Conservation (phyloP, 2,797 vertebrate species). For the Otolemur crassicaudatus region DNA sequence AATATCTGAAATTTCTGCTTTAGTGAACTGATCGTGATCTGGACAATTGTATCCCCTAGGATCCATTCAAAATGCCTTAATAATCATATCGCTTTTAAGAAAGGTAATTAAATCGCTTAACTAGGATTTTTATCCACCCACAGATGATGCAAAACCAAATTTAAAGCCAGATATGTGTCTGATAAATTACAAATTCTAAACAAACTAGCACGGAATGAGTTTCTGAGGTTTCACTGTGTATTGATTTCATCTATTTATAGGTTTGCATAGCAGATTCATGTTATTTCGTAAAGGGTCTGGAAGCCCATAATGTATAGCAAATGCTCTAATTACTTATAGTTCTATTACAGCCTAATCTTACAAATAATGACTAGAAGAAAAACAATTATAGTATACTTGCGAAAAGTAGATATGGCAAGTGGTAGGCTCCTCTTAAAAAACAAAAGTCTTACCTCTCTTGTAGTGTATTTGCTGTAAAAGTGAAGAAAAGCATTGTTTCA, state of each 20-base stretch:
- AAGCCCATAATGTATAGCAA: neutral
- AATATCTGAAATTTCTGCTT: neutral
- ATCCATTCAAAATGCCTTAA: conserved; percentile 1
- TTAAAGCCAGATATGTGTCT: neutral
- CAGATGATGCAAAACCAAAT: neutral
- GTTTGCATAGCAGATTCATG: neutral
- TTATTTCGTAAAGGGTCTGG: neutral
- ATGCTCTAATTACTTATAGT: neutral
- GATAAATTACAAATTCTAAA: conserved; percentile 39
- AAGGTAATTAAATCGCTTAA: conserved; percentile 1
- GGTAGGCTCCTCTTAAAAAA: neutral
- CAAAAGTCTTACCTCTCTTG: rapidly evolving
- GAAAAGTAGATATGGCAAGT: conserved; percentile 9
- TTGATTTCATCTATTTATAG: conserved; percentile 47
- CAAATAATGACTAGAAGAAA: neutral
- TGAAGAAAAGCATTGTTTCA: neutral
- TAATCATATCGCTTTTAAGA: neutral
- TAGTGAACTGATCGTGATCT: neutral
- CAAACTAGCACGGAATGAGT: neutral
- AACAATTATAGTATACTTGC: neutral
- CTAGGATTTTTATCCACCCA: neutral
- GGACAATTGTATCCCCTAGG: neutral
- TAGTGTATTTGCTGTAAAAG: neutral
- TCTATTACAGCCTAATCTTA: neutral
- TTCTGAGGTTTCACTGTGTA: conserved; percentile 35